phyloP scores from a whole-genome alignment of 2,888 invertebrate species.

The Agrochola lychnidis region DNA sequence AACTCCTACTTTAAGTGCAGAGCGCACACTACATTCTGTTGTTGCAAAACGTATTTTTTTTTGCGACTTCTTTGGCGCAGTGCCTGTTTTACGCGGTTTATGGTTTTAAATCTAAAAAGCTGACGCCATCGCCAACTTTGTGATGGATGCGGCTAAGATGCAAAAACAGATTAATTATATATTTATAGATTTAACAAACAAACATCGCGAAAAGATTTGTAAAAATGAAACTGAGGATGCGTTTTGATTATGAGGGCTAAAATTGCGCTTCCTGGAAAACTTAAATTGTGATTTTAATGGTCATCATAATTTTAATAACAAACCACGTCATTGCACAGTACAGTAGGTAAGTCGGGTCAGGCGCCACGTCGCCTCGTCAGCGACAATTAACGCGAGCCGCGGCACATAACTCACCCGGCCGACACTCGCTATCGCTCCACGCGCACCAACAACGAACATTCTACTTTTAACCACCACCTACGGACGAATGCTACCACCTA shows the following conservation, averaged over 20 bases:
- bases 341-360: slow-evolving; percentile 59
- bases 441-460: slow-evolving; percentile 74
- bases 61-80: slow-evolving; percentile 71
- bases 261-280: slow-evolving; percentile 2
- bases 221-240: slow-evolving; percentile 1
- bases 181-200: slow-evolving; percentile 18
- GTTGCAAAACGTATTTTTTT: slow-evolving; percentile 69
- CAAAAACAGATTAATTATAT: slow-evolving; percentile 26
- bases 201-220: neutral
- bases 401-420: slow-evolving; percentile 80
- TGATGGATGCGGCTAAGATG: slow-evolving; percentile 39
- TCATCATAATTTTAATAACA: slow-evolving; percentile 28
- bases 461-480: slow-evolving; percentile 78
- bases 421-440: slow-evolving; percentile 76
- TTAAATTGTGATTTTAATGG: slow-evolving; percentile 22
- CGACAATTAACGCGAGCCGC: slow-evolving; percentile 81
- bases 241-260: neutral
- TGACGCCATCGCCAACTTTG: slow-evolving; percentile 60
- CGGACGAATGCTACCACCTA: slow-evolving; percentile 64
- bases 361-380: slow-evolving; percentile 72
- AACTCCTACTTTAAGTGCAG: slow-evolving; percentile 67
- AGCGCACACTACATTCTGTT: slow-evolving; percentile 65
- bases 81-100: slow-evolving; percentile 66
- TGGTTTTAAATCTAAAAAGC: slow-evolving; percentile 63
- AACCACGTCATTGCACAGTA: slow-evolving; percentile 45